phyloP scores from a whole-genome alignment of 2,888 invertebrate genomes.

The Hecatera dysodea region DNA sequence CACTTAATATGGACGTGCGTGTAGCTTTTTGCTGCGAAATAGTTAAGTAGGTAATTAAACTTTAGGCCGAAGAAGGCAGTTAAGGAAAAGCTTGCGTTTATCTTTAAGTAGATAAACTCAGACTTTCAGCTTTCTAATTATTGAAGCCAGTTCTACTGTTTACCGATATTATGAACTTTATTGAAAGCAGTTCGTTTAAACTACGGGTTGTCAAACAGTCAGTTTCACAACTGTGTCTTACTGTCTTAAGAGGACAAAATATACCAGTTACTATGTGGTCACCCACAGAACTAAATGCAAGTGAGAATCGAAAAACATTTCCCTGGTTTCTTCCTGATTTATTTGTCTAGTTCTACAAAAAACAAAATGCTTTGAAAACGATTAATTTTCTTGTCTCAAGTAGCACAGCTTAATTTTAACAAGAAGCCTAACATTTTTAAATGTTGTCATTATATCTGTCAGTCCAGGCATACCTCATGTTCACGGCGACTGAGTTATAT shows the following conservation, averaged over 20 bases:
- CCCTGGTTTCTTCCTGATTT: not conserved
- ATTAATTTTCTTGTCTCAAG: conserved; percentile 1
- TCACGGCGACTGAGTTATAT: conserved; percentile 55
- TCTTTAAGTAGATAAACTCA: not conserved
- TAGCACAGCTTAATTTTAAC: conserved; percentile 1
- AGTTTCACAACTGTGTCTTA: not conserved
- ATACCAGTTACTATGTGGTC: not conserved
- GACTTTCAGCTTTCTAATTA: not conserved
- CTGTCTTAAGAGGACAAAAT: not conserved
- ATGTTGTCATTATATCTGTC: conserved; percentile 62
- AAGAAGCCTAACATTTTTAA: conserved; percentile 40
- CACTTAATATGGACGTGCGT: conserved; percentile 27
- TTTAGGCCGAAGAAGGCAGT: not conserved
- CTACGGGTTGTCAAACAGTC: not conserved
- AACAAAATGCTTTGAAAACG: not conserved
- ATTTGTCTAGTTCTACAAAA: not conserved
- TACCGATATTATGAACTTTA: not conserved
- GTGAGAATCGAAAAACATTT: not conserved
- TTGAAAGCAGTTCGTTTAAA: not conserved
- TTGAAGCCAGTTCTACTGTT: not conserved
- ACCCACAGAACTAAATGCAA: not conserved
- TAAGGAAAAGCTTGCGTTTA: conserved; percentile 9
- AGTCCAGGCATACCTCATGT: conserved; percentile 67
- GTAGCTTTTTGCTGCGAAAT: conserved; percentile 39
- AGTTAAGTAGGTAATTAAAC: conserved; percentile 35